A percentile compares a stretch with the other conserved stretches of the same genome.
phyloP scores from a whole-genome alignment of 2,113 vertebrate genomes.

The Lanius ludovicianus region DNA sequence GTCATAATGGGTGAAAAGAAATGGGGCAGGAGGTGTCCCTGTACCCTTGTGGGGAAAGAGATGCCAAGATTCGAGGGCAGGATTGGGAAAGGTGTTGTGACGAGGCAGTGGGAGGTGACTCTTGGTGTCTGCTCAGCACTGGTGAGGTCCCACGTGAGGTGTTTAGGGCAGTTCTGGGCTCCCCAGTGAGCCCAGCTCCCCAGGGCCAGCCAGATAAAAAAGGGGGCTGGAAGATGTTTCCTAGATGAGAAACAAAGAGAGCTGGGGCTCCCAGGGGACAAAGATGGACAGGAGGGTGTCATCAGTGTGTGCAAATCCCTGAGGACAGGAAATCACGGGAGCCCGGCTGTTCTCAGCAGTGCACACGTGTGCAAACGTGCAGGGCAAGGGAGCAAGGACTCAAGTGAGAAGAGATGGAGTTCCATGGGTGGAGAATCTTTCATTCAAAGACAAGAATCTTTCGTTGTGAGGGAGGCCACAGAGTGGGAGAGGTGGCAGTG shows the following conservation, averaged over 20 bases:
- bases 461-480: too few relatives aligned
- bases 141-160: neutral
- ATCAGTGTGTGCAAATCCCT: neutral
- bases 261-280: too few relatives aligned
- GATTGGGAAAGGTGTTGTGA: neutral
- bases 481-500: neutral
- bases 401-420: neutral
- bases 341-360: neutral
- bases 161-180: neutral
- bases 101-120: too few relatives aligned
- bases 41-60: neutral
- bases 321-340: neutral
- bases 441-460: neutral
- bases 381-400: too few relatives aligned
- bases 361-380: rapidly evolving
- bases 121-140: neutral
- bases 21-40: neutral
- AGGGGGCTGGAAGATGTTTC: too few relatives aligned
- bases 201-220: too few relatives aligned
- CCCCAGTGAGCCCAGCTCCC: too few relatives aligned
- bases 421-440: neutral
- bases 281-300: rapidly evolving
- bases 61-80: neutral
- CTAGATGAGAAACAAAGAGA: too few relatives aligned
- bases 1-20: neutral